Conservation (phyloP, 2,888 invertebrate species). For the Drosophila peninsularis region DNA sequence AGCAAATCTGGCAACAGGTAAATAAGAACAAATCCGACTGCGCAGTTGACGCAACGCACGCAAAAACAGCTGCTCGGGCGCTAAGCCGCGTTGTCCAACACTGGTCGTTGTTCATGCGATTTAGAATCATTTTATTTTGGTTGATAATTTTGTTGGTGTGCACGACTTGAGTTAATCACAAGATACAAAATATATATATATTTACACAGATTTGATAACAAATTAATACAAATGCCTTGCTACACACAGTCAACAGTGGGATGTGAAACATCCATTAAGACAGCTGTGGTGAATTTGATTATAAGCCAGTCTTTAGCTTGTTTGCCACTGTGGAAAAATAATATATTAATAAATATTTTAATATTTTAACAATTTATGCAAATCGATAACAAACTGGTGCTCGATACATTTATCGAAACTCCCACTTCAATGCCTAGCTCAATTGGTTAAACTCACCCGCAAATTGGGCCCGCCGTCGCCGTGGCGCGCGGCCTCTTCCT, state of each 20-base stretch:
- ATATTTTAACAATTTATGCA: not conserved
- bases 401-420: not conserved
- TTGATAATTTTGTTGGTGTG: conserved; percentile 30
- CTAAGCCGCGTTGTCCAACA: conserved; percentile 26
- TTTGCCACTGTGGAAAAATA: conserved; percentile 79
- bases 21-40: conserved; percentile 52
- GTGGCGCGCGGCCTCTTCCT: conserved; percentile 84
- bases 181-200: conserved; percentile 40
- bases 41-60: conserved; percentile 36
- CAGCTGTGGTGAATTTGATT: conserved; percentile 16
- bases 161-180: conserved; percentile 34
- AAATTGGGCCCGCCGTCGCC: conserved; percentile 64
- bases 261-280: conserved; percentile 26
- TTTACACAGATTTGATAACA: conserved; percentile 36
- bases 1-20: conserved; percentile 45
- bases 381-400: not conserved
- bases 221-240: conserved; percentile 39
- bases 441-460: conserved; percentile 29
- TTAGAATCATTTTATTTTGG: conserved; percentile 21
- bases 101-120: conserved; percentile 15
- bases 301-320: conserved; percentile 60
- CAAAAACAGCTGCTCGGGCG: conserved; percentile 56
- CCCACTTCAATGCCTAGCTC: not conserved
- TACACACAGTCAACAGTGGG: not conserved
- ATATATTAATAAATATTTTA: not conserved